Base-by-base conservation (phyloP, 2,888 invertebrate species). In the Camponotus fellah region DNA sequence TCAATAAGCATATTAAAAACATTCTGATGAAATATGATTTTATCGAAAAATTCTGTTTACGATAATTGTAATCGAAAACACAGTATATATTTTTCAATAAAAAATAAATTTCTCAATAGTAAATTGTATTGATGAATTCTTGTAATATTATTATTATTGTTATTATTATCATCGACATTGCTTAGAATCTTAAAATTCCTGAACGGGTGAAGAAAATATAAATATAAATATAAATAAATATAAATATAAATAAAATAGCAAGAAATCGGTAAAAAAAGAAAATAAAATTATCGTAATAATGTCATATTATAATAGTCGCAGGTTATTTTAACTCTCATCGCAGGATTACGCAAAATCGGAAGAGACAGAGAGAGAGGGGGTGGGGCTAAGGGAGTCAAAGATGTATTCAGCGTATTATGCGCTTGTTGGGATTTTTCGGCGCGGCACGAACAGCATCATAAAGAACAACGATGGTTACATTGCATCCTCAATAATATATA, bases 371-470 rank as follows among this genome's bases (percentile, higher is more conserved):
- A n/a, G 17, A 6, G 2, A 17, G 8, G 8, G 0, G 2, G 49
- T 0, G 6, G 2, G n/a, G 26, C 26, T 26, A n/a, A 17, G 49
- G 4, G 49, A 64, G 26, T 26, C 40, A 43, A 79, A 46, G 71
- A 79, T 71, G 60, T 60, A 71, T 79, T 37, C 71, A 32, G 34
- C 34, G 34, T 69, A 49, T 49, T 49, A 79, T 10, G 37, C 46
- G 46, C 56, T 71, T 56, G 71, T 26, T 53, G 34, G 46, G 43
- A 79, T 79, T 79, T 77, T 79, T 79, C 71, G 79, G 21, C 60
- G 34, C 2, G 12, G 14, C 56, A 34, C 43, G 43, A 58, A 58
- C 69, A 71, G 37, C 46, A 37, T n/a, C 34, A 71, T 79, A 60
- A 79, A 71, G 79, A 60, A 60, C 46, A n/a, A 34, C 46, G 58